These are phyloP conservation scores for Phylloscopus trochiloides DNA, from an alignment of 2,113 vertebrate genomes.

Conservation along the genomic window DNA sequence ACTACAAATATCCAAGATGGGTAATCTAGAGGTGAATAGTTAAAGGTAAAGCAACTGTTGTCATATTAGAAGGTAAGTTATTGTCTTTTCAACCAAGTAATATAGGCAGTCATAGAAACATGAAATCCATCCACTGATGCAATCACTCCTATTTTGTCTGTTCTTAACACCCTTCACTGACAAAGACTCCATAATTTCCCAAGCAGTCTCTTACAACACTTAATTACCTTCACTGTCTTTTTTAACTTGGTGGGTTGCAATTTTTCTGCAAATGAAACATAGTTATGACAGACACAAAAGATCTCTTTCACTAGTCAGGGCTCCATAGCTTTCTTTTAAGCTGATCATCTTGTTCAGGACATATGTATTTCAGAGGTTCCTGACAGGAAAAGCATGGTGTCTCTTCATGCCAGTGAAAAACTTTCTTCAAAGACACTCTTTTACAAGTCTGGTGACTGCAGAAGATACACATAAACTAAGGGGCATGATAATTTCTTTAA, in stretches of 20 bases:
- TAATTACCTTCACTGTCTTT: background rate
- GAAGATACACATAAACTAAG: background rate
- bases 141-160: background rate
- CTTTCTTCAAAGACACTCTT: background rate
- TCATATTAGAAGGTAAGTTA: background rate
- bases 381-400: background rate
- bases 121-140: background rate
- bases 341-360: background rate
- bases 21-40: background rate
- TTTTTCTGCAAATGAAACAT: background rate
- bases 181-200: background rate
- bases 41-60: background rate
- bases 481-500: background rate
- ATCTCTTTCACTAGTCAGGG: background rate
- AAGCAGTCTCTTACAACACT: background rate
- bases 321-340: background rate
- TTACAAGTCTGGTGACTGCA: background rate
- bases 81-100: background rate
- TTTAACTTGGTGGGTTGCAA: background rate
- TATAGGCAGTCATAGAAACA: background rate
- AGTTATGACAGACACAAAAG: background rate
- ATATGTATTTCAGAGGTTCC: background rate
- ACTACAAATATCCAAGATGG: background rate
- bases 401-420: background rate
- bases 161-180: background rate